phyloP scores from a whole-genome alignment of 2,113 vertebrate genomes.

The Neogobius melanostomus region DNA sequence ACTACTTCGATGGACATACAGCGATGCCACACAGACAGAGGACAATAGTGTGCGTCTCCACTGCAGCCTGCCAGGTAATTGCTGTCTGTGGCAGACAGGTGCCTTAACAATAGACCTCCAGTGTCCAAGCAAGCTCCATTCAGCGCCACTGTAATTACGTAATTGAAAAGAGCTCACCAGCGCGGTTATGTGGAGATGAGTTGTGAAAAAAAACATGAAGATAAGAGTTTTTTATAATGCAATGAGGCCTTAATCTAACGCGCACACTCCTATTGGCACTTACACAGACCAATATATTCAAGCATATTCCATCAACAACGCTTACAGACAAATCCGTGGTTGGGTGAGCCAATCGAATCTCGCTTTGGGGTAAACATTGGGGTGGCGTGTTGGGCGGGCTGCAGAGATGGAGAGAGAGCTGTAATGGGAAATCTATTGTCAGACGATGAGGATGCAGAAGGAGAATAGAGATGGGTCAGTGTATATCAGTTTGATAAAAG shows the following conservation, averaged over 20 bases:
- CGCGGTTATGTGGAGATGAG: constrained; percentile 10
- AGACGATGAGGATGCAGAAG: constrained; percentile 32
- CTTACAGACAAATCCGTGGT: constrained; percentile 1
- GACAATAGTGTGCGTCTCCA: constrained; percentile 65
- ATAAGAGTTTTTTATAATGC: constrained; percentile 44
- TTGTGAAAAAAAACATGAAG: constrained; percentile 17
- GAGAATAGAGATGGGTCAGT: constrained; percentile 37
- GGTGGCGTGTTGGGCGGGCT: constrained; percentile 33
- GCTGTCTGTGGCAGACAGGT: constrained; percentile 72
- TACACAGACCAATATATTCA: background rate
- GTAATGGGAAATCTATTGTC: constrained; percentile 69
- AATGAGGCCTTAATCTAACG: constrained; percentile 21
- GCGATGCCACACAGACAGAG: constrained; percentile 21
- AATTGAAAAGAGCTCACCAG: constrained; percentile 72
- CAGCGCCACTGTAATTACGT: constrained; percentile 73
- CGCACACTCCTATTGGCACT: constrained; percentile 7
- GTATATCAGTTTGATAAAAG: constrained; percentile 39
- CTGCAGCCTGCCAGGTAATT: constrained; percentile 74
- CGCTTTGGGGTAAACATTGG: constrained; percentile 49
- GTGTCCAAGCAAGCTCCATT: constrained; percentile 69
- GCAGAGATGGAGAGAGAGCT: constrained; percentile 34
- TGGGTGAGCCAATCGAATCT: constrained; percentile 34
- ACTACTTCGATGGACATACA: constrained; percentile 3
- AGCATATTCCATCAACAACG: background rate
- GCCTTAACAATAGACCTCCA: constrained; percentile 67